Evolutionary conservation across 2,113 vertebrate species (phyloP).

Genomic region (Stigmatopora argus): DNA sequence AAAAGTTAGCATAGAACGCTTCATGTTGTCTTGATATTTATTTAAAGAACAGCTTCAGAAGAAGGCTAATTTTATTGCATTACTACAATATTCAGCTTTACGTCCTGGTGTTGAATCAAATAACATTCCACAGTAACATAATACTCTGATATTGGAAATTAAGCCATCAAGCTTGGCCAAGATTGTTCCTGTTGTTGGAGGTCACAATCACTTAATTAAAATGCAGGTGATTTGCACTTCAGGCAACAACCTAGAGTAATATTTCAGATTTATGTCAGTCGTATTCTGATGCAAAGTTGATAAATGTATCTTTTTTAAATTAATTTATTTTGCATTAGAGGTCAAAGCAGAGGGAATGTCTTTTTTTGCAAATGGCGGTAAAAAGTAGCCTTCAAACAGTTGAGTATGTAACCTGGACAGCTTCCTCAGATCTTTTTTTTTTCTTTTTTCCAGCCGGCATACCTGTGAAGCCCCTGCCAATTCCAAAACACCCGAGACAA

Average conservation of each 20-base stretch:
- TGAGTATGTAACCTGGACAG: slow-evolving; percentile 6
- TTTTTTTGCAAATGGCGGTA: slow-evolving; percentile 8
- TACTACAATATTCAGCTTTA: not conserved
- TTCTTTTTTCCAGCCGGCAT: slow-evolving; percentile 39
- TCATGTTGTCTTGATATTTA: no score
- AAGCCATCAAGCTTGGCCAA: not conserved
- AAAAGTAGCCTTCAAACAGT: slow-evolving; percentile 10
- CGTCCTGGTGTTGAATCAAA: not conserved
- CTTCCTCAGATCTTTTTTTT: slow-evolving; percentile 35
- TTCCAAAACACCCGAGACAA: slow-evolving; percentile 42
- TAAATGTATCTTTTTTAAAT: not conserved
- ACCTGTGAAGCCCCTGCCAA: slow-evolving; percentile 46
- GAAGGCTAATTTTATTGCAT: not conserved
- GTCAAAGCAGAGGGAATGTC: not conserved
- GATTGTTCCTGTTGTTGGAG: not conserved
- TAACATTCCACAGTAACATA: not conserved
- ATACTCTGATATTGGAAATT: not conserved
- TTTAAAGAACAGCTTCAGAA: no score
- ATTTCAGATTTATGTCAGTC: not conserved
- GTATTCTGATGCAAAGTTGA: not conserved
- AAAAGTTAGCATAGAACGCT: no score
- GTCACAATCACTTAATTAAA: not conserved
- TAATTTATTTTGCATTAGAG: no score
- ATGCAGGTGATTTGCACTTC: not conserved
- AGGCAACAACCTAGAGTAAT: not conserved